phyloP scores from a whole-genome alignment of 2,797 vertebrate species.

The Aselliscus stoliczkanus region DNA sequence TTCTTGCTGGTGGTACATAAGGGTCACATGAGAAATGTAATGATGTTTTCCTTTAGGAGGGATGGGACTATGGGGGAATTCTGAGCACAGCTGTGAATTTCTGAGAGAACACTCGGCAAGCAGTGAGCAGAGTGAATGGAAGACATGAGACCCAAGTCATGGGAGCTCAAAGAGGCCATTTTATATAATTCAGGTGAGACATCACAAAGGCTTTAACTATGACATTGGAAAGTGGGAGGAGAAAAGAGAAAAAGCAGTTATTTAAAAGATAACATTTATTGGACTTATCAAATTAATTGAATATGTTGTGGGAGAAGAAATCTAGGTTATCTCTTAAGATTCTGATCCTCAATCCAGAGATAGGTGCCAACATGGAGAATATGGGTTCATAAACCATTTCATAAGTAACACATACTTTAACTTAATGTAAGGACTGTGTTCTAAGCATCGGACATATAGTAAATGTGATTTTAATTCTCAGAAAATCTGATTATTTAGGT shows the following conservation, averaged over 20 bases:
- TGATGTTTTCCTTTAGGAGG: neutral
- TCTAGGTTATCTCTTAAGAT: neutral
- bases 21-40: neutral
- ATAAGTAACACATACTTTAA: neutral
- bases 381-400: neutral
- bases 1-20: neutral
- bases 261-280: neutral
- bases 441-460: neutral
- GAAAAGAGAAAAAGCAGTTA: neutral
- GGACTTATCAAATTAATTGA: neutral
- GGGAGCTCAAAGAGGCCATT: neutral
- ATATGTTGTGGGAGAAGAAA: neutral
- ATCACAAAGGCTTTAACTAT: neutral
- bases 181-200: neutral
- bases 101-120: neutral
- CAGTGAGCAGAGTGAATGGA: neutral
- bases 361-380: neutral
- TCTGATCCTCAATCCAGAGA: neutral
- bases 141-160: neutral
- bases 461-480: neutral
- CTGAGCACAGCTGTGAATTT: neutral
- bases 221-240: neutral
- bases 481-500: neutral
- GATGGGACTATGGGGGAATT: neutral
- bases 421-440: neutral